Evolutionary conservation across 2,797 vertebrate genomes (phyloP), one percentile per base, ranked within the genome.

Genomic region (Paramormyrops hopkinsi): DNA sequence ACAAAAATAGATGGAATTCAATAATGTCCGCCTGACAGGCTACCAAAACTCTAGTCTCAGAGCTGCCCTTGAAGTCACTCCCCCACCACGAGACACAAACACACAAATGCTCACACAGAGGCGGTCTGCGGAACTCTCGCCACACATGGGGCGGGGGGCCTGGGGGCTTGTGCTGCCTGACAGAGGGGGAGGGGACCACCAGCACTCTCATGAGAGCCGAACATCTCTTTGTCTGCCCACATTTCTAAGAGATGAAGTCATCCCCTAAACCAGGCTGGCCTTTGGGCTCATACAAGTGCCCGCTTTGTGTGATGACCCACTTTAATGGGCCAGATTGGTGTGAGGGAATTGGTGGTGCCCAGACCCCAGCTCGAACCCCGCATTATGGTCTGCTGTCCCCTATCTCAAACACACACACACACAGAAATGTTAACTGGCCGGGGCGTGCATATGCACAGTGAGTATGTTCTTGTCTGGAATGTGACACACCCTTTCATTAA

Each of bases 161-260:
- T 89, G 6, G 53, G 83, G 83, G 51, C 69, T 83, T 33, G 83
- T 85, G 48, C n/a, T 53, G 44, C n/a, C 46, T n/a, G 44, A 19
- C 5, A 37, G 44, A 37, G 44, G 46, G 83, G 65, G 44, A 46
- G 84, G 88, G 88, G 53, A 89, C 90, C 62, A 89, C 89, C 91
- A 89, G 90, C 91, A 93, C 91, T 91, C 91, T 92, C 92, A 88
- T 89, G 86, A 51, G 89, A 91, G 88, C 91, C 92, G 89, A 92
- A 92, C 91, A 44, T 92, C 89, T 76, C 89, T 93, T 94, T 94
- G 93, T 94, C 89, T 54, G 33, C 25, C 89, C 79, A 90, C 92
- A 94, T 94, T 92, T 91, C 92, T 92, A 90, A 69, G 51, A 90
- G 91, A 93, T 95, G 93, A 93, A 93, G 93, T 95, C 93, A 94